A percentile compares a stretch with the other conserved stretches of the same genome.
phyloP scores from a whole-genome alignment of 2,797 vertebrate species.

The Phalloptychus januarius region DNA sequence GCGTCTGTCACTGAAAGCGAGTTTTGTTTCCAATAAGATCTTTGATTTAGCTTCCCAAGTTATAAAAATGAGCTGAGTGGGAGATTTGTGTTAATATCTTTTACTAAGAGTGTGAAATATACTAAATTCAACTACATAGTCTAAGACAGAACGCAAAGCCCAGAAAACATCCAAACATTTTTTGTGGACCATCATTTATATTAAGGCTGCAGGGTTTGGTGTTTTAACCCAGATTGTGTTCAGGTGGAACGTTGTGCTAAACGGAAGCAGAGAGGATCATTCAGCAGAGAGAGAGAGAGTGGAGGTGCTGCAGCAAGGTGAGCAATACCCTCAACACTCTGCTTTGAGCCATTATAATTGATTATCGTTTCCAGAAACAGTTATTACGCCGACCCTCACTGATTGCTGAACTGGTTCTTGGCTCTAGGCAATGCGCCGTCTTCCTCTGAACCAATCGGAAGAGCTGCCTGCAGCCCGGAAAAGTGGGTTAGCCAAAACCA shows the following conservation, averaged over 20 bases:
- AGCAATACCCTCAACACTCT: constrained; percentile 44
- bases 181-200: neutral
- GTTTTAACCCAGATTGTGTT: constrained; percentile 20
- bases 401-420: constrained; percentile 39
- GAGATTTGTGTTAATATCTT: neutral
- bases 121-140: too few species aligned
- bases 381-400: constrained; percentile 22
- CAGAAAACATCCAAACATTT: neutral
- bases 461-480: constrained; percentile 36
- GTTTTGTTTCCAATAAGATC: neutral
- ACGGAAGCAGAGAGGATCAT: constrained; percentile 36
- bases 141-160: neutral
- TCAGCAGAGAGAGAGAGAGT: constrained; percentile 26
- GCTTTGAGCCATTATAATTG: constrained; percentile 65
- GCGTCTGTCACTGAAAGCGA: too few species aligned
- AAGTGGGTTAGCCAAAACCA: constrained; percentile 36
- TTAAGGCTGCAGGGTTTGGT: neutral
- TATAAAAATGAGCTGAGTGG: neutral
- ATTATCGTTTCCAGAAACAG: constrained; percentile 51
- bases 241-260: constrained; percentile 20
- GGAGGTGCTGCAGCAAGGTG: constrained; percentile 39
- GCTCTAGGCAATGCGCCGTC: constrained; percentile 33
- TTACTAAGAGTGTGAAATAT: neutral
- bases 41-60: neutral
- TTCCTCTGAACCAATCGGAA: constrained; percentile 48